Evolutionary conservation across 1,140 invertebrate species (phyloP).

Genomic region (Drusus annulatus): DNA sequence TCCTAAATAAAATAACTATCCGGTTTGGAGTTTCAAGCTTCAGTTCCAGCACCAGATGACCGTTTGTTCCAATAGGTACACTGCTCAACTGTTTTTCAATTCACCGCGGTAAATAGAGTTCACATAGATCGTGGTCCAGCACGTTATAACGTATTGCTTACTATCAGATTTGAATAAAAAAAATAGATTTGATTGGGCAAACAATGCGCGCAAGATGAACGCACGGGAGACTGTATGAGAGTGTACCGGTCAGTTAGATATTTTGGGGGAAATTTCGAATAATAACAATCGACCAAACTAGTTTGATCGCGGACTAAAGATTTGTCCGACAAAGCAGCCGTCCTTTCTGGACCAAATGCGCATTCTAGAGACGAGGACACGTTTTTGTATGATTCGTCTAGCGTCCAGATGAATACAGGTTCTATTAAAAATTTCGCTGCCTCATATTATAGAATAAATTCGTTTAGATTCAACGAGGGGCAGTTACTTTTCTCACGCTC

Average conservation of each 20-base stretch:
- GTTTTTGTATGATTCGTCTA: constrained; percentile 43
- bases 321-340: constrained; percentile 18
- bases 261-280: constrained; percentile 47
- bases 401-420: constrained; percentile 45
- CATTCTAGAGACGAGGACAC: constrained; percentile 28
- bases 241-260: constrained; percentile 31
- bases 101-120: constrained; percentile 8
- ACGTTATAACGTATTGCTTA: constrained; percentile 7
- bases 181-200: not conserved
- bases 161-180: constrained; percentile 25
- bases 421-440: constrained; percentile 32
- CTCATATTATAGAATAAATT: constrained; percentile 45
- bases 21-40: not conserved
- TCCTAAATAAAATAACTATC: too few species aligned
- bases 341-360: constrained; percentile 37
- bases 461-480: constrained; percentile 21
- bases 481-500: constrained; percentile 37
- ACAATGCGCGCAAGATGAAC: constrained; percentile 8
- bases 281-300: constrained; percentile 41
- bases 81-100: not conserved
- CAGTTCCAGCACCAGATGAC: too few species aligned
- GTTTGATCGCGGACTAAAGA: constrained; percentile 37
- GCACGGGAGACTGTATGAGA: constrained; percentile 20
- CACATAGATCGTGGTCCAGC: not conserved
- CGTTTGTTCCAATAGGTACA: too few species aligned